Evolutionary conservation across 2,888 invertebrate genomes (phyloP), one percentile per base, ranked within the genome.

Genomic region (Mesoligia furuncula): DNA sequence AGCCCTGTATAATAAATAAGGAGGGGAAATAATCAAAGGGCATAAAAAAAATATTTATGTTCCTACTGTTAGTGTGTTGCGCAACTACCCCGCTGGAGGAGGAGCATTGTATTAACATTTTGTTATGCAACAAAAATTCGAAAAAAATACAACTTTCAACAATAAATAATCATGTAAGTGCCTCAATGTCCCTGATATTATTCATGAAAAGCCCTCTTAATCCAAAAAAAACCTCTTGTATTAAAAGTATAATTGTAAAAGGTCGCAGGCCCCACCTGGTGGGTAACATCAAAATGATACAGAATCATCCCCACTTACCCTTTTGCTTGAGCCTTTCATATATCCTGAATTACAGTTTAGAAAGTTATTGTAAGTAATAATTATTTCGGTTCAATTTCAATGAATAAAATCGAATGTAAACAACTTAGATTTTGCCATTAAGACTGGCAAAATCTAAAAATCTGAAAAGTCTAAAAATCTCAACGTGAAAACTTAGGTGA

Each of bases 191-290:
- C 75, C 76, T 45, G 42, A 64, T 73, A 82, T 81, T 57, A 80
- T 77, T 87, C 78, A 81, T 67, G 70, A 61, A 81, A 84, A 85
- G 51, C 73, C 75, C 66, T 39, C 64, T 48, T 89, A 86, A 84
- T 88, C 80, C 85, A 75, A 83, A 81, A 85, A 27, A 64, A 42
- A 71, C 65, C 79, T 77, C 77, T 70, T 81, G 59, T 45, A 62
- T 80, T 82, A 81, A 79, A 83, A 73, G 69, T 86, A 83, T 84
- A 86, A 87, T 83, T 89, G 76, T 71, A 73, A 84, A 87, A 85
- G 85, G 81, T 85, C 76, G 69, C 75, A 17, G 15, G 65, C 27
- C 75, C 76, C 87, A 84, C 82, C 86, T 88, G 85, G 59, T 54
- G 31, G 75, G 69, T 81, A 75, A 84, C 86, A 80, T 85, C 84